These are phyloP conservation scores for Melanotaenia trifasciata DNA, from an alignment of 2,797 vertebrate genomes.

Conservation along the genomic window DNA sequence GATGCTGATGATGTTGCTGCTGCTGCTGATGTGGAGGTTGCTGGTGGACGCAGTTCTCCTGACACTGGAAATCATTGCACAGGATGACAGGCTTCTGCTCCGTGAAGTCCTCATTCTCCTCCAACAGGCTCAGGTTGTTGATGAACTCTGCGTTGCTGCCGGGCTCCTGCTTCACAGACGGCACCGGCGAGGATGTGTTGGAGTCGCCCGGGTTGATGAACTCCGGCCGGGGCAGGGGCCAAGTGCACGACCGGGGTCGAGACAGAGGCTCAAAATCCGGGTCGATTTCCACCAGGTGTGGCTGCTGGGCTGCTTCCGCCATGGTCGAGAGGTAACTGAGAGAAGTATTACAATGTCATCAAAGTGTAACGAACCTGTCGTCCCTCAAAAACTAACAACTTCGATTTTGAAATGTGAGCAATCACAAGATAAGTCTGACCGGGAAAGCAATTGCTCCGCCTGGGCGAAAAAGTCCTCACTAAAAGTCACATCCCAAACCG, in stretches of 20 bases:
- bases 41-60: conserved; percentile 85
- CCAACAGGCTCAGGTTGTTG: conserved; percentile 89
- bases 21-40: conserved; percentile 77
- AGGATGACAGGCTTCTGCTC: conserved; percentile 82
- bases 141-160: conserved; percentile 86
- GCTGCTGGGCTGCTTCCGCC: conserved; percentile 91
- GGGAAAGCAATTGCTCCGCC: conserved; percentile 46
- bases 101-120: conserved; percentile 91
- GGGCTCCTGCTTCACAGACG: conserved; percentile 88
- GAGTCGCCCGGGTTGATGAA: conserved; percentile 90
- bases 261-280: conserved; percentile 96
- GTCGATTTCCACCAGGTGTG: conserved; percentile 93
- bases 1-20: conserved; percentile 48
- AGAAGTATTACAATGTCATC: conserved; percentile 74
- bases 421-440: conserved; percentile 52
- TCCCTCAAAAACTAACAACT: conserved; percentile 40
- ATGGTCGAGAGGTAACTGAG: conserved; percentile 73
- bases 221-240: conserved; percentile 95
- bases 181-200: conserved; percentile 91
- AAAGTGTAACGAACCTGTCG: conserved; percentile 50
- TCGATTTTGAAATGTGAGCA: conserved; percentile 44
- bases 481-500: conserved; percentile 70
- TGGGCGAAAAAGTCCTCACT: conserved; percentile 46
- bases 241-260: conserved; percentile 95
- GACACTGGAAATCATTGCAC: conserved; percentile 89